These are phyloP conservation scores for Macaca mulatta DNA, from an alignment of 2,113 vertebrate genomes.

Conservation along the genomic window DNA sequence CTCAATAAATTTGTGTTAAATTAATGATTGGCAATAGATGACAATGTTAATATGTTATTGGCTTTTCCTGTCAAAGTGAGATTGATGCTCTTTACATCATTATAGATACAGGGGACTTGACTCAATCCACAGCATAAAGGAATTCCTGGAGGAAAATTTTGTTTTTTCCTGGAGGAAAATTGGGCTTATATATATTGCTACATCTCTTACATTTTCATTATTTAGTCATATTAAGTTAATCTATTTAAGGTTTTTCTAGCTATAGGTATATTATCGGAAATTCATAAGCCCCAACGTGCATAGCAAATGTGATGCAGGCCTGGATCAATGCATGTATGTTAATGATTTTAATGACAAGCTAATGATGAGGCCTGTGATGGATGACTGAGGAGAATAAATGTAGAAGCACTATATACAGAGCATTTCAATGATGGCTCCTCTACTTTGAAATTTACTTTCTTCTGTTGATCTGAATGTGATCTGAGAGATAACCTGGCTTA, in stretches of 20 bases:
- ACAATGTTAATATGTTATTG: slow-evolving; percentile 20
- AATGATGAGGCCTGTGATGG: slow-evolving; percentile 27
- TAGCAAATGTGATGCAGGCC: neutral
- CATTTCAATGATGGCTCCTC: neutral
- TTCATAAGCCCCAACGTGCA: neutral
- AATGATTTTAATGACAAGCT: slow-evolving; percentile 41
- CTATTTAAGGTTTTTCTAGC: slow-evolving; percentile 16
- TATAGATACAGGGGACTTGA: neutral
- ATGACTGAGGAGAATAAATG: neutral
- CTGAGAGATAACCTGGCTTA: neutral
- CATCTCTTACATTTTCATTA: neutral
- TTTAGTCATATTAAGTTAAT: neutral
- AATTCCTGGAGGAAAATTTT: neutral
- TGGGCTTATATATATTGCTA: neutral
- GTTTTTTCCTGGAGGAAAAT: neutral
- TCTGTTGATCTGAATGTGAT: neutral
- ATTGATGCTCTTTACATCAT: neutral
- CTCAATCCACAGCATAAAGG: neutral
- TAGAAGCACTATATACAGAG: neutral
- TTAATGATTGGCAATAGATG: slow-evolving; percentile 31
- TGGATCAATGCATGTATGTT: neutral
- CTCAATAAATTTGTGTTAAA: neutral
- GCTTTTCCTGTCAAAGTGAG: slow-evolving; percentile 2
- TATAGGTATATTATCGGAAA: slow-evolving; percentile 1
- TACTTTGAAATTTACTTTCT: slow-evolving; percentile 20